Evolutionary conservation across 2,113 vertebrate genomes (phyloP).

Genomic region (Apeltes quadracus): DNA sequence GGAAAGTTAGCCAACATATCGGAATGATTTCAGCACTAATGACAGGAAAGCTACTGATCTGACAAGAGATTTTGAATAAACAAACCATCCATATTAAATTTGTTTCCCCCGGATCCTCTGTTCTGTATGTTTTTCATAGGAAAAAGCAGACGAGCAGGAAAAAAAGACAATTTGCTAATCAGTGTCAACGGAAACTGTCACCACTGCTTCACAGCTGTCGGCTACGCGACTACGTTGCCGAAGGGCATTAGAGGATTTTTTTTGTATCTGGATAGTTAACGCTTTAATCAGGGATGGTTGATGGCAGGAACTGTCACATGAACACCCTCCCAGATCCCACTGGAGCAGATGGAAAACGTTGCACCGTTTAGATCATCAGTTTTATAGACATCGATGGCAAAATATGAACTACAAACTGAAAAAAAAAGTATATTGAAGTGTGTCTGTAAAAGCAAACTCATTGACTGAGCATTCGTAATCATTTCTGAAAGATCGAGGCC

Average conservation of each 20-base stretch:
- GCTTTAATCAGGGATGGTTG: constrained; percentile 51
- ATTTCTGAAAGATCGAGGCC: background rate
- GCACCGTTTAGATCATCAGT: constrained; percentile 48
- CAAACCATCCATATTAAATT: background rate
- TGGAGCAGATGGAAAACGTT: constrained; percentile 61
- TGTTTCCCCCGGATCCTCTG: background rate
- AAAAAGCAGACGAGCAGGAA: constrained; percentile 2
- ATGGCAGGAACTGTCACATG: constrained; percentile 36
- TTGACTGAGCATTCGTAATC: background rate
- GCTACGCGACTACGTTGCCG: constrained; percentile 36
- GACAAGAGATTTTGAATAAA: constrained; percentile 8
- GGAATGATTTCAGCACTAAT: background rate
- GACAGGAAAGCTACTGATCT: background rate
- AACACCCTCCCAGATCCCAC: constrained; percentile 27
- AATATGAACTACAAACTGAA: constrained; percentile 30
- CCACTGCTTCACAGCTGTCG: constrained; percentile 46
- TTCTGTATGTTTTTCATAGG: background rate
- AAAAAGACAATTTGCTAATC: constrained; percentile 28
- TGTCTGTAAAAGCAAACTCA: constrained; percentile 9
- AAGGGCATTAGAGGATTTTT: constrained; percentile 36
- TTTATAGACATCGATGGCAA: constrained; percentile 54
- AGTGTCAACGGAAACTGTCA: constrained; percentile 46
- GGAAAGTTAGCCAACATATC: background rate
- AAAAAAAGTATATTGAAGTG: constrained; percentile 28
- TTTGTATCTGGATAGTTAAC: constrained; percentile 44